Evolutionary conservation across 2,888 invertebrate species (phyloP).

Genomic region (Piscicola geometra): DNA sequence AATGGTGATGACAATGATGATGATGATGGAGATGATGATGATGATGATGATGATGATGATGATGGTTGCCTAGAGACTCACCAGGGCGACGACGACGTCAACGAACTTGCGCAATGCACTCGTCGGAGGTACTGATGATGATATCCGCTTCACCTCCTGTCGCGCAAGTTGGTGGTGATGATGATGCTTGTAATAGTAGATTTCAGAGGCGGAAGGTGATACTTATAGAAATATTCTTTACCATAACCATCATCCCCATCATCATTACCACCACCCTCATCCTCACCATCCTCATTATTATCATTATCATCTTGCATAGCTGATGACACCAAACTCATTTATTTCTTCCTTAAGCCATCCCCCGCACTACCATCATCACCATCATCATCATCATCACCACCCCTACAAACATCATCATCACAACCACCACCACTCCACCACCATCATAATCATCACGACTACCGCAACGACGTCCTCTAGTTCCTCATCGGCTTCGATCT

Average conservation of each 20-base stretch:
- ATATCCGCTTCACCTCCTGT: slow-evolving; percentile 77
- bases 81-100: slow-evolving; percentile 82
- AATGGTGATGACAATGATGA: slow-evolving; percentile 45
- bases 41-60: slow-evolving; percentile 10
- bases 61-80: background rate
- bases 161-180: too few relatives aligned
- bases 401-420: too few relatives aligned
- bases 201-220: too few relatives aligned
- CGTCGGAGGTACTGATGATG: slow-evolving; percentile 64
- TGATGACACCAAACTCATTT: too few relatives aligned
- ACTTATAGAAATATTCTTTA: background rate
- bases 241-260: too few relatives aligned
- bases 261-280: too few relatives aligned
- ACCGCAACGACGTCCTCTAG: slow-evolving; percentile 91
- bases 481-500: slow-evolving; percentile 92
- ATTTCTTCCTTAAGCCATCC: background rate
- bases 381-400: too few relatives aligned
- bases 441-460: too few relatives aligned
- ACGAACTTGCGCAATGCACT: slow-evolving; percentile 70
- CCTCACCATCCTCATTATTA: too few relatives aligned
- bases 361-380: background rate
- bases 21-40: slow-evolving; percentile 25
- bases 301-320: too few relatives aligned
- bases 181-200: too few relatives aligned
- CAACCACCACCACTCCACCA: too few relatives aligned